phyloP scores from a whole-genome alignment of 2,888 invertebrate genomes.

The Epinotia nisella region DNA sequence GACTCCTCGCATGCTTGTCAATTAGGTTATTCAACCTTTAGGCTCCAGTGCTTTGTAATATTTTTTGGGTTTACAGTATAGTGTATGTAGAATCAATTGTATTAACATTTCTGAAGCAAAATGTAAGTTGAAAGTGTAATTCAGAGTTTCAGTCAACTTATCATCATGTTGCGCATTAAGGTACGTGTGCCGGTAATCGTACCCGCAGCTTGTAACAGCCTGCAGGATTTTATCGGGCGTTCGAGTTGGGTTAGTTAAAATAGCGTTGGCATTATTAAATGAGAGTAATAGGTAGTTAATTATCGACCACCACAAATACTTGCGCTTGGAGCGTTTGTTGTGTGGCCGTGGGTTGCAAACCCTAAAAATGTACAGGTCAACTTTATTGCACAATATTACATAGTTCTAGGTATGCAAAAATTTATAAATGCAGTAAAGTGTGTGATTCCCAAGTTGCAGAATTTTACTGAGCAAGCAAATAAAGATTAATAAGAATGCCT shows the following conservation, averaged over 20 bases:
- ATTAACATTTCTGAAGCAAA: too few species aligned
- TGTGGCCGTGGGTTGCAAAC: slow-evolving; percentile 55
- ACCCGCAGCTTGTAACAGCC: not conserved
- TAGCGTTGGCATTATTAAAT: slow-evolving; percentile 69
- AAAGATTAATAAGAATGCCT: too few species aligned
- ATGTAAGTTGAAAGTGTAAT: not conserved
- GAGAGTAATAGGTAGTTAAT: slow-evolving; percentile 74
- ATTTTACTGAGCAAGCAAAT: too few species aligned
- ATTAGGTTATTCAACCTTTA: too few species aligned
- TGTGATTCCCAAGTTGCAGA: too few species aligned
- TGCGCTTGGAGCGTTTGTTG: slow-evolving; percentile 50
- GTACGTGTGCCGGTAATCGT: not conserved
- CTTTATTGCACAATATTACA: too few species aligned
- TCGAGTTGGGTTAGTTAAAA: slow-evolving; percentile 76
- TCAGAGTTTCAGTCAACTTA: not conserved
- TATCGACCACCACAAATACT: slow-evolving; percentile 65
- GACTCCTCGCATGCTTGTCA: too few species aligned
- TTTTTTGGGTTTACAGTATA: too few species aligned
- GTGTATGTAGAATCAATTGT: too few species aligned
- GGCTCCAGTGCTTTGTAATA: too few species aligned
- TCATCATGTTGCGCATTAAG: not conserved
- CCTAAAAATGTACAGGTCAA: slow-evolving; percentile 49
- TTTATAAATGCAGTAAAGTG: too few species aligned
- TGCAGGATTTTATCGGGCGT: slow-evolving; percentile 50
- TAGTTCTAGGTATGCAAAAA: too few species aligned